A percentile compares a stretch with the other conserved stretches of the same genome.
These are phyloP conservation scores for Macaria notata DNA, from an alignment of 2,888 invertebrate species.

Conservation along the genomic window DNA sequence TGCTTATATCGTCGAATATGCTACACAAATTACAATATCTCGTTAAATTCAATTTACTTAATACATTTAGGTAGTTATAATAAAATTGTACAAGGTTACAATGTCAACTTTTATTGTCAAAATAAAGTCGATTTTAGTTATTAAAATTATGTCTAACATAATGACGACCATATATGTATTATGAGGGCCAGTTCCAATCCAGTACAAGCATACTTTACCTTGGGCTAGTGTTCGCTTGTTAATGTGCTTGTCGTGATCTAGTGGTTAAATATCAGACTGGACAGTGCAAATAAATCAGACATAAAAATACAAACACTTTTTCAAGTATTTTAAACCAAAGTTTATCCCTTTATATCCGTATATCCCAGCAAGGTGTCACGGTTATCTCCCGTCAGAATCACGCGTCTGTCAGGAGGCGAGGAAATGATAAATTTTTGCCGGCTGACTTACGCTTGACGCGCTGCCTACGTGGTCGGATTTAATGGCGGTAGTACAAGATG, in stretches of 20 bases:
- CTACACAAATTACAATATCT: not conserved
- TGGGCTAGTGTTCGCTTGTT: too few relatives aligned
- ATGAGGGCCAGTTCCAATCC: too few relatives aligned
- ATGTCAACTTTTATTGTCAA: too few relatives aligned
- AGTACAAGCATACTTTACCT: too few relatives aligned
- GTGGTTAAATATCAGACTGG: too few relatives aligned
- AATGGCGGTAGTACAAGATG: slow-evolving; percentile 17
- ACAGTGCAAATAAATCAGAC: too few relatives aligned
- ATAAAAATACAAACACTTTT: too few relatives aligned
- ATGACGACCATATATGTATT: not conserved
- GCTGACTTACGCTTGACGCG: slow-evolving; percentile 25
- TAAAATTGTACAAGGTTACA: not conserved
- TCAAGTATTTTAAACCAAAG: too few relatives aligned
- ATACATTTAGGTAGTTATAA: not conserved
- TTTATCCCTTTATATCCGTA: not conserved
- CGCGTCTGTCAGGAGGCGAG: slow-evolving; percentile 21
- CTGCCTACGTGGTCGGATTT: slow-evolving; percentile 28
- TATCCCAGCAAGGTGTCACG: slow-evolving; percentile 21
- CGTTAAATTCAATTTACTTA: not conserved
- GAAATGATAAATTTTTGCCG: slow-evolving; percentile 33
- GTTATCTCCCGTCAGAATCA: slow-evolving; percentile 29
- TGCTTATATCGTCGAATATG: not conserved
- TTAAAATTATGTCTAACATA: not conserved
- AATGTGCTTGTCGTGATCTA: too few relatives aligned
- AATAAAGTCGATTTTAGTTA: not conserved